These are phyloP conservation scores for Xanthia icteritia DNA, from an alignment of 2,888 invertebrate genomes.

Conservation along the genomic window DNA sequence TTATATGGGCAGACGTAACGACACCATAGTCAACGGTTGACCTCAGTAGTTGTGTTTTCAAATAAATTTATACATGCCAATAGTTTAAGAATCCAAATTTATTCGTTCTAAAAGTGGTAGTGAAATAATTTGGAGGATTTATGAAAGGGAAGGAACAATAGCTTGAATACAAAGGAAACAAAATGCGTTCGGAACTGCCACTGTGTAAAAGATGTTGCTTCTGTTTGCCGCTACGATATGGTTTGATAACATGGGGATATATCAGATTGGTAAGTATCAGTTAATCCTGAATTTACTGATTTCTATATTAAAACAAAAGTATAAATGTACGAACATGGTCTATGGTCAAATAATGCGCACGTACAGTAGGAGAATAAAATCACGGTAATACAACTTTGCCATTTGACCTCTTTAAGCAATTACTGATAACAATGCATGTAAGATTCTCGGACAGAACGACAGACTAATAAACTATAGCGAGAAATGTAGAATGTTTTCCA, in stretches of 20 bases:
- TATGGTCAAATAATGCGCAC: neutral
- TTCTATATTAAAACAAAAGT: neutral
- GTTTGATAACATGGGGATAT: constrained; percentile 66
- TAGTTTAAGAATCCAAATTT: neutral
- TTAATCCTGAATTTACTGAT: neutral
- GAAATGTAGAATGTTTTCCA: neutral
- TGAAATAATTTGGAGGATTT: too few relatives aligned
- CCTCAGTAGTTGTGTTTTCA: constrained; percentile 9
- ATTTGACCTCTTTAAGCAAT: neutral
- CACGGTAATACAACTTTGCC: neutral
- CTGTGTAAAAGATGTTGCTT: constrained; percentile 64
- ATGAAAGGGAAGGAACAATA: neutral
- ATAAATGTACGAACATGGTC: neutral
- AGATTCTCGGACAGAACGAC: neutral
- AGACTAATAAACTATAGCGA: too few relatives aligned
- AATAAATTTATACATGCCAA: neutral
- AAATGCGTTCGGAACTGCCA: constrained; percentile 65
- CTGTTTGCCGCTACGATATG: constrained; percentile 67
- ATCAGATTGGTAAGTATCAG: constrained; percentile 59
- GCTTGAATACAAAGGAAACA: constrained; percentile 3
- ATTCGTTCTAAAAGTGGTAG: neutral
- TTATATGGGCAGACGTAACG: too few relatives aligned
- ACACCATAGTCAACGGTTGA: constrained; percentile 12
- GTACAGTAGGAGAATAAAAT: neutral
- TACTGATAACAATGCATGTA: neutral